A percentile compares a stretch with the other conserved stretches of the same genome.
Evolutionary conservation across 1,140 invertebrate species (phyloP).

Genomic region (Laupala kohalensis): DNA sequence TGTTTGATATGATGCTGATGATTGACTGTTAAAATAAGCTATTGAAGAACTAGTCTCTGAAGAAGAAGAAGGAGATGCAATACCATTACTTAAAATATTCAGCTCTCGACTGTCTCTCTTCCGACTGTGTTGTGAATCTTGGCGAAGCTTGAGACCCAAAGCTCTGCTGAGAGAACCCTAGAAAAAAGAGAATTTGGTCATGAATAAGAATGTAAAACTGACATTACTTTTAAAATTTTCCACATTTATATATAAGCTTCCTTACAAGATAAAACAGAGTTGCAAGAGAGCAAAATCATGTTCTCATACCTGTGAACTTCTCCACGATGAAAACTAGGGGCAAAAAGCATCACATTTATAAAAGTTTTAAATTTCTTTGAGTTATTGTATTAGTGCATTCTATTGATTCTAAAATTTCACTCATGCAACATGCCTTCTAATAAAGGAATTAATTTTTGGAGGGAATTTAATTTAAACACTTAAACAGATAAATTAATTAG

Average conservation of each 20-base stretch:
- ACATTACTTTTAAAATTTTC: too few relatives aligned
- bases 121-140: slow-evolving; percentile 23
- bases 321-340: slow-evolving; percentile 39
- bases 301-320: slow-evolving; percentile 38
- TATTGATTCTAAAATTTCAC: neutral
- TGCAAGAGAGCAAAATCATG: too few relatives aligned
- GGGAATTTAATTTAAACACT: too few relatives aligned
- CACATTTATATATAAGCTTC: too few relatives aligned
- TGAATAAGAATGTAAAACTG: too few relatives aligned
- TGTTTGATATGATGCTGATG: slow-evolving; percentile 26
- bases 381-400: neutral
- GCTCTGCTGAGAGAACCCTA: slow-evolving; percentile 65
- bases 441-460: neutral
- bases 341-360: slow-evolving; percentile 17
- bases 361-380: neutral
- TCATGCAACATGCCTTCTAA: neutral
- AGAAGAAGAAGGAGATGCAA: slow-evolving; percentile 19
- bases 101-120: slow-evolving; percentile 15
- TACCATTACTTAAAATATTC: slow-evolving; percentile 9
- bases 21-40: slow-evolving; percentile 20
- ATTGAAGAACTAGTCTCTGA: slow-evolving; percentile 20
- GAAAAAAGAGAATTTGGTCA: slow-evolving; percentile 23
- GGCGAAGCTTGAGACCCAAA: slow-evolving; percentile 51
- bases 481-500: too few relatives aligned
- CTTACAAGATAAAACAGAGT: too few relatives aligned